These are phyloP conservation scores for Rutilus rutilus DNA, from an alignment of 2,113 vertebrate species.

Conservation along the genomic window DNA sequence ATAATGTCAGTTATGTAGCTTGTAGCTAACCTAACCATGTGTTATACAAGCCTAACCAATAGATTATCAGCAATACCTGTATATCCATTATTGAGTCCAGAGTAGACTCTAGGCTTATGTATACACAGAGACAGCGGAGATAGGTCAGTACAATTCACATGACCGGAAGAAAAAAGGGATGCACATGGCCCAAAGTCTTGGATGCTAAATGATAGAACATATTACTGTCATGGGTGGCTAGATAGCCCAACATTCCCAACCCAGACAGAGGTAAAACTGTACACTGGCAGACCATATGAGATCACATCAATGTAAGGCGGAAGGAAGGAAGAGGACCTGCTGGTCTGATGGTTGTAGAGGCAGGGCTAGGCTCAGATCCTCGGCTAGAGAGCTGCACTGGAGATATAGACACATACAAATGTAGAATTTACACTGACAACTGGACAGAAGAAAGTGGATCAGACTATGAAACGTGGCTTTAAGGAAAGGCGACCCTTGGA, in stretches of 20 bases:
- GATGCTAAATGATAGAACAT: not conserved
- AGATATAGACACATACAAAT: no score
- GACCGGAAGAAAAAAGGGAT: not conserved
- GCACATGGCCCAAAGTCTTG: not conserved
- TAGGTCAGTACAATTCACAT: no score
- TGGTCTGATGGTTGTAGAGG: not conserved
- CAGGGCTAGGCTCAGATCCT: no score
- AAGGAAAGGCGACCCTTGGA: no score
- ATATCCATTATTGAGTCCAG: not conserved
- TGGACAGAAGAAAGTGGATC: no score
- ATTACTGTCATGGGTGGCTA: not conserved
- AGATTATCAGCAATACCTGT: not conserved
- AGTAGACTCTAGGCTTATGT: not conserved
- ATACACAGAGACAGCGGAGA: not conserved
- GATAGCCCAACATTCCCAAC: not conserved
- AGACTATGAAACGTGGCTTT: no score
- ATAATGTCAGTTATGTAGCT: no score
- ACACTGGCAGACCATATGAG: not conserved
- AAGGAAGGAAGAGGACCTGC: not conserved
- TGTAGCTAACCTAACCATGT: no score
- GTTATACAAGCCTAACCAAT: no score
- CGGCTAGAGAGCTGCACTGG: no score
- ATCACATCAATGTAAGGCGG: not conserved
- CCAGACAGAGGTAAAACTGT: not conserved
- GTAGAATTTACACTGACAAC: no score